A percentile compares a stretch with the other conserved stretches of the same genome.
Conservation (phyloP, 2,888 invertebrate genomes). For the Agriopis marginaria region DNA sequence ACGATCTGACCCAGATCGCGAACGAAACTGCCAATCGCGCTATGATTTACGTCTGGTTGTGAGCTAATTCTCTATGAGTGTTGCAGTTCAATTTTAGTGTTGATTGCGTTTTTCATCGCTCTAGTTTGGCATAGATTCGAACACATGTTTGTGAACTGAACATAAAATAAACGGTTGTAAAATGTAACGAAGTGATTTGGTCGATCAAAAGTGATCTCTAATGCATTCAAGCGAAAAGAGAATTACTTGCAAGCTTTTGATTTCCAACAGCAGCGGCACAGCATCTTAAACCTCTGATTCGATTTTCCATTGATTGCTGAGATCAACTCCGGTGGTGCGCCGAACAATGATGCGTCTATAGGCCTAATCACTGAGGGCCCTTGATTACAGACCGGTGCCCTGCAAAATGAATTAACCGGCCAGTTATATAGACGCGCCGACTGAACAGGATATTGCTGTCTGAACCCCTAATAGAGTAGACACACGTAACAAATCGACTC, state of each 20-base stretch:
- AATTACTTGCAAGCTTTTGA: conserved; percentile 64
- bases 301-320: conserved; percentile 65
- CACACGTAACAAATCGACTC: not conserved
- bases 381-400: conserved; percentile 42
- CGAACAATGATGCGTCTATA: conserved; percentile 31
- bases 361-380: conserved; percentile 51
- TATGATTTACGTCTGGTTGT: conserved; percentile 44
- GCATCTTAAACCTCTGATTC: conserved; percentile 59
- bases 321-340: conserved; percentile 46
- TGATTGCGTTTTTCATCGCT: conserved; percentile 15
- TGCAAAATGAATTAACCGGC: conserved; percentile 59
- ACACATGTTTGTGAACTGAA: not conserved
- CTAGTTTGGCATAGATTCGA: conserved; percentile 5
- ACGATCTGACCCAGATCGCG: conserved; percentile 56
- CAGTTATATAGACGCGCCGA: conserved; percentile 53
- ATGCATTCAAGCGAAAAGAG: not conserved
- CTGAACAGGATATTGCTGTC: conserved; percentile 62
- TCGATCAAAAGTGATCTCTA: not conserved
- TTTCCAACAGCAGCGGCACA: conserved; percentile 63
- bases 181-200: not conserved
- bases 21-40: conserved; percentile 53
- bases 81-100: conserved; percentile 21
- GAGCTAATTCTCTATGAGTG: conserved; percentile 31
- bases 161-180: not conserved
- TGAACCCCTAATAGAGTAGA: conserved; percentile 45